A percentile compares a stretch with the other conserved stretches of the same genome.
Evolutionary conservation across 2,888 invertebrate species (phyloP).

Genomic region (Cataglyphis livida): DNA sequence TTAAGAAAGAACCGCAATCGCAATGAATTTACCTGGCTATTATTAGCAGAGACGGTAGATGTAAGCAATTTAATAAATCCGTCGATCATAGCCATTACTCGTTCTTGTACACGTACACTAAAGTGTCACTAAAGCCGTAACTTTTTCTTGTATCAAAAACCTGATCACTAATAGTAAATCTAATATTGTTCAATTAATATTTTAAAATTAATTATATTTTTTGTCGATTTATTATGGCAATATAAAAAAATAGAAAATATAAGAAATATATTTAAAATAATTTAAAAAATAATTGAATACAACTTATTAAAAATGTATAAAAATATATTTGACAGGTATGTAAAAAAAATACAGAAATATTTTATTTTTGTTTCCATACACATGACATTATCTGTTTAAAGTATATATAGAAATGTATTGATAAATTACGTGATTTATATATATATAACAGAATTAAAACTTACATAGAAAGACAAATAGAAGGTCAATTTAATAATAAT

Average conservation of each 20-base stretch:
- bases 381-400: neutral
- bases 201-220: neutral
- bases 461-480: slow-evolving; percentile 10
- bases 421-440: neutral
- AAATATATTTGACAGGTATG: neutral
- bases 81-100: neutral
- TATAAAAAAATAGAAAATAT: neutral
- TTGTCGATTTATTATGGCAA: neutral
- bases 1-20: neutral
- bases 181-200: neutral
- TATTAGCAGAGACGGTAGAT: slow-evolving; percentile 8
- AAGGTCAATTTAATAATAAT: slow-evolving; percentile 12
- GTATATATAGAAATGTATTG: neutral
- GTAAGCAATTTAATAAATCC: slow-evolving; percentile 17
- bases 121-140: slow-evolving; percentile 19
- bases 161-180: neutral
- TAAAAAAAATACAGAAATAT: neutral
- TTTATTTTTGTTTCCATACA: neutral
- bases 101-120: neutral
- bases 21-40: neutral
- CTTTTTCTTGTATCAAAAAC: neutral
- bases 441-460: slow-evolving; percentile 31
- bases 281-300: neutral
- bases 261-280: neutral
- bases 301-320: neutral